Evolutionary conservation across 2,888 invertebrate species (phyloP).

Genomic region (Aleiodes alternator): DNA sequence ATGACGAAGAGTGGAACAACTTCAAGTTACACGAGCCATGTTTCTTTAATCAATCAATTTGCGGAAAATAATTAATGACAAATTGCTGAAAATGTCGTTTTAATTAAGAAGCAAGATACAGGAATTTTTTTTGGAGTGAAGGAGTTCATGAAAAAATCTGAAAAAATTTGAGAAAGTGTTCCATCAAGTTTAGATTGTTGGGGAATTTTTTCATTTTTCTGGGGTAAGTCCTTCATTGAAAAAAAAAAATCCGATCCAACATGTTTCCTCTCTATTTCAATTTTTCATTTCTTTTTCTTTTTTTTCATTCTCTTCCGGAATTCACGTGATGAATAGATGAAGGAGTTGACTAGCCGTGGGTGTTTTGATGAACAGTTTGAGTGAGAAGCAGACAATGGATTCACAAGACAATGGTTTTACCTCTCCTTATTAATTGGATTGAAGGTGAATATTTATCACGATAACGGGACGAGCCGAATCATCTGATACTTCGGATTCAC

Average conservation of each 20-base stretch:
- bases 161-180: too few species aligned
- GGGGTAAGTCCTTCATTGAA: not conserved
- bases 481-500: not conserved
- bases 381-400: too few species aligned
- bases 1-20: too few species aligned
- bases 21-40: too few species aligned
- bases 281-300: not conserved
- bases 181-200: too few species aligned
- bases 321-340: not conserved
- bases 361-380: too few species aligned
- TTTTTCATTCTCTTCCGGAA: constrained; percentile 6
- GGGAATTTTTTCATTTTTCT: too few species aligned
- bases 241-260: too few species aligned
- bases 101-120: not conserved
- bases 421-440: too few species aligned
- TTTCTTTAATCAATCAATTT: constrained; percentile 5
- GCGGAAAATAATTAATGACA: constrained; percentile 8
- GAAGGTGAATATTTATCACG: constrained; percentile 1
- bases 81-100: not conserved
- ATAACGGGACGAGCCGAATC: not conserved
- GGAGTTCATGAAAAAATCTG: too few species aligned
- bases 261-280: too few species aligned
- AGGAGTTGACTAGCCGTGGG: not conserved
- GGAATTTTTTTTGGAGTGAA: not conserved
- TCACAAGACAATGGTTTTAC: too few species aligned